Percentiles rank a stretch among this genome's conserved stretches.
Conservation (phyloP, 1,140 invertebrate genomes). For the Formica selysi region DNA sequence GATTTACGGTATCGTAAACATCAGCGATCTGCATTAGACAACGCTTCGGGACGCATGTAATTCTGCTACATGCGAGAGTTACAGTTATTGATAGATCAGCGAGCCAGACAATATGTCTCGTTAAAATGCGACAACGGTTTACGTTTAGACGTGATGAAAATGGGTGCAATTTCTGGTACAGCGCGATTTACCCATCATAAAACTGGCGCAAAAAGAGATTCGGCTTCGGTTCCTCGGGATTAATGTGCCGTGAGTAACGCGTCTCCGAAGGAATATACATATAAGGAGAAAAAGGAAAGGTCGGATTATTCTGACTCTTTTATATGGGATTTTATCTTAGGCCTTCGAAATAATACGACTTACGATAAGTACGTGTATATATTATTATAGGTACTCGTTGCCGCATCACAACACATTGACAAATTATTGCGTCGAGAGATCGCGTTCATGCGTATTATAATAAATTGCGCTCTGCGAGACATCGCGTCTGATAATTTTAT, state of each 20-base stretch:
- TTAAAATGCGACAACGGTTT: slow-evolving; percentile 40
- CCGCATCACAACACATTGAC: not conserved
- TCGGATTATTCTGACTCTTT: slow-evolving; percentile 66
- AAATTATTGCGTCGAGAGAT: slow-evolving; percentile 8
- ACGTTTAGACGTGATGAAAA: slow-evolving; percentile 20
- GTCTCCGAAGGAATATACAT: slow-evolving; percentile 70
- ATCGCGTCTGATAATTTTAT: slow-evolving; percentile 15
- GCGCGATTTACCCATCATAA: slow-evolving; percentile 68
- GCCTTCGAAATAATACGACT: slow-evolving; percentile 17
- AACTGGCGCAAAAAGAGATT: slow-evolving; percentile 46
- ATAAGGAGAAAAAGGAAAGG: slow-evolving; percentile 22
- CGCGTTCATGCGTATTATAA: not conserved
- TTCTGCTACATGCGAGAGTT: slow-evolving; percentile 1
- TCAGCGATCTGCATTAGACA: slow-evolving; percentile 4
- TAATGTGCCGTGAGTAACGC: slow-evolving; percentile 78
- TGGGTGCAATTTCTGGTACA: slow-evolving; percentile 21
- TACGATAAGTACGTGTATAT: slow-evolving; percentile 17
- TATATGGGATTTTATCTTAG: slow-evolving; percentile 44
- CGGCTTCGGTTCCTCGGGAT: slow-evolving; percentile 55
- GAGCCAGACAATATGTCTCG: slow-evolving; percentile 39
- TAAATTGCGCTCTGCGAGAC: slow-evolving; percentile 10
- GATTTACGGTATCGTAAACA: slow-evolving; percentile 39
- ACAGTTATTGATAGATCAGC: slow-evolving; percentile 43
- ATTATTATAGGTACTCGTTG: slow-evolving; percentile 14
- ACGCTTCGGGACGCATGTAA: slow-evolving; percentile 19